A percentile compares a stretch with the other conserved stretches of the same genome.
Evolutionary conservation across 2,888 invertebrate genomes (phyloP).

Genomic region (Ormyrus rosae): DNA sequence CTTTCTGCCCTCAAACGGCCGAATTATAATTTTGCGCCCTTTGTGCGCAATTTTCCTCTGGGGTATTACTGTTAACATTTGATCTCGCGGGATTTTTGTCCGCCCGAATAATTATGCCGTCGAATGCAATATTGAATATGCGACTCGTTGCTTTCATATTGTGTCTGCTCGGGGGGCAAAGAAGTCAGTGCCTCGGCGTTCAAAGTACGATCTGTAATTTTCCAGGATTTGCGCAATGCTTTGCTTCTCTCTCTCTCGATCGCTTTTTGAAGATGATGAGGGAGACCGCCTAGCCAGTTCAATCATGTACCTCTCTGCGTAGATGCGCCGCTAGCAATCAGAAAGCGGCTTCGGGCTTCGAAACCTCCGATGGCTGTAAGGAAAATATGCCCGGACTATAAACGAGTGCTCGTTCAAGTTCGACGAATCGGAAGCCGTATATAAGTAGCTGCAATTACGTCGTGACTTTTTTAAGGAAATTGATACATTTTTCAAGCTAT

Average conservation of each 20-base stretch:
- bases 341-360: slow-evolving; percentile 18
- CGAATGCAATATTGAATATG: not conserved
- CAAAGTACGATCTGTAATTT: slow-evolving; percentile 41
- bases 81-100: too few species aligned
- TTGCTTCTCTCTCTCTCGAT: not conserved
- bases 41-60: too few species aligned
- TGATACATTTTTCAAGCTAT: too few species aligned
- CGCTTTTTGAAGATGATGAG: slow-evolving; percentile 34
- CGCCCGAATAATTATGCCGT: not conserved
- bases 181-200: not conserved
- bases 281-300: slow-evolving; percentile 17
- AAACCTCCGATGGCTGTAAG: not conserved
- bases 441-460: too few species aligned
- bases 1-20: too few species aligned
- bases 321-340: slow-evolving; percentile 23
- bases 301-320: slow-evolving; percentile 5
- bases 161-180: not conserved
- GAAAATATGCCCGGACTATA: not conserved
- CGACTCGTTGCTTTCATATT: not conserved
- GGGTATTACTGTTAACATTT: too few species aligned
- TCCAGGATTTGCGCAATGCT: slow-evolving; percentile 44
- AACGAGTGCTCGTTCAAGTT: not conserved
- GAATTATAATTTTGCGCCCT: too few species aligned
- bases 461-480: too few species aligned
- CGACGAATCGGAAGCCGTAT: too few species aligned